A percentile compares a stretch with the other conserved stretches of the same genome.
Conservation (phyloP, 1,140 invertebrate species). For the Antheraea mylitta region DNA sequence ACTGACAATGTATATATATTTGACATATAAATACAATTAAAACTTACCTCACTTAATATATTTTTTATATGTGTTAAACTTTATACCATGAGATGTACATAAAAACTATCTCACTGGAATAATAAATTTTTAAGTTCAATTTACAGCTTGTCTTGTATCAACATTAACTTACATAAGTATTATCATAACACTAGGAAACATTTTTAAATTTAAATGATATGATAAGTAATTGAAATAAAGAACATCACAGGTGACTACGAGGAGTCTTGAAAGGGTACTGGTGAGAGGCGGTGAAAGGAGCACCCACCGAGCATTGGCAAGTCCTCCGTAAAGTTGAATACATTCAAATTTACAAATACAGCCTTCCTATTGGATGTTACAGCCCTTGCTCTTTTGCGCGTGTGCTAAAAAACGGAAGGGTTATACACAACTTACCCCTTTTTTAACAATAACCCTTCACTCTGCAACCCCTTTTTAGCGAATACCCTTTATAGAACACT, state of each 20-base stretch:
- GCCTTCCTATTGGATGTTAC: constrained; percentile 60
- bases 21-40: too few species aligned
- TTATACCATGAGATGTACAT: neutral
- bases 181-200: too few species aligned
- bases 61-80: neutral
- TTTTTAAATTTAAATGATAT: neutral
- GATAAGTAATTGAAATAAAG: constrained; percentile 12
- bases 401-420: constrained; percentile 75
- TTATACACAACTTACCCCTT: constrained; percentile 66
- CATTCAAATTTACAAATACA: constrained; percentile 57
- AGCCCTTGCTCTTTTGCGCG: constrained; percentile 65
- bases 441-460: constrained; percentile 47
- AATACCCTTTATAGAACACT: neutral
- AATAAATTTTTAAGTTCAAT: neutral
- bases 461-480: constrained; percentile 47
- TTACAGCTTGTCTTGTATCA: neutral
- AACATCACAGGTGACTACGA: constrained; percentile 38
- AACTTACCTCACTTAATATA: neutral
- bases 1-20: too few species aligned
- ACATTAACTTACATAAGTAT: too few species aligned
- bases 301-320: constrained; percentile 32
- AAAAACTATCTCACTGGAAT: neutral
- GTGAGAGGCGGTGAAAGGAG: constrained; percentile 23
- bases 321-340: constrained; percentile 44
- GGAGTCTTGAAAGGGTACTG: constrained; percentile 44